Percentiles rank a stretch among this genome's conserved stretches.
Conservation (phyloP, 2,888 invertebrate genomes). For the Synergus itoensis region DNA sequence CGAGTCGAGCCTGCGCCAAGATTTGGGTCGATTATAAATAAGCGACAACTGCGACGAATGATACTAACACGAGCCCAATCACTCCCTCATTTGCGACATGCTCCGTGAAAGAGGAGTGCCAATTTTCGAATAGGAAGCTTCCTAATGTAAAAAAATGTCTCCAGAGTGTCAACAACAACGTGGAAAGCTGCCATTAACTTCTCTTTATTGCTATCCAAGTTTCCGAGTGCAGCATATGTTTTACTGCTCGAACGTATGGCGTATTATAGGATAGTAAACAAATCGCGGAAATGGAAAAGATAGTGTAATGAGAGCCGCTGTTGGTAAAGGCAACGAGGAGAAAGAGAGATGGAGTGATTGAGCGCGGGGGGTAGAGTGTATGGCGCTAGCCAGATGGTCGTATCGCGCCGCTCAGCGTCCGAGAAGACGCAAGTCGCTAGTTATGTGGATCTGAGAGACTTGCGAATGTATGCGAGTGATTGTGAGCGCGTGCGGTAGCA, state of each 20-base stretch:
- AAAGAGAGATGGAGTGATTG: conserved; percentile 37
- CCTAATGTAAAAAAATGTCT: background rate
- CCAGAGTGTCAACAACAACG: no score
- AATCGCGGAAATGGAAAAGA: conserved; percentile 26
- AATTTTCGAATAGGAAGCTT: background rate
- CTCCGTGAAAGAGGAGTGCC: background rate
- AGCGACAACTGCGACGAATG: conserved; percentile 14
- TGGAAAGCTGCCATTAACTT: no score
- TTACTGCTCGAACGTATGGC: background rate
- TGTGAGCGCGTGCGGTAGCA: conserved; percentile 40
- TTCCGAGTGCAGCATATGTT: background rate
- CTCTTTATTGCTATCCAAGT: background rate
- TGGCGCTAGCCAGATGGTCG: conserved; percentile 63
- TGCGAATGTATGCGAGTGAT: conserved; percentile 30
- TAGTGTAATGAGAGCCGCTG: conserved; percentile 25
- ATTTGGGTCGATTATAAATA: conserved; percentile 44
- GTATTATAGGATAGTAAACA: conserved; percentile 10
- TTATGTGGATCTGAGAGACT: conserved; percentile 40
- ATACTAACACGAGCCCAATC: conserved; percentile 11
- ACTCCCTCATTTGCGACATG: background rate
- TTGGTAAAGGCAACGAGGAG: conserved; percentile 12
- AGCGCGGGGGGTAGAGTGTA: conserved; percentile 44
- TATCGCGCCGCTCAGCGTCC: conserved; percentile 44
- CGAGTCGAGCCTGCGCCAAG: background rate
- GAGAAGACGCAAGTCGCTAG: conserved; percentile 37